Evolutionary conservation across 2,113 vertebrate species (phyloP).

Genomic region (Hemicordylus capensis): DNA sequence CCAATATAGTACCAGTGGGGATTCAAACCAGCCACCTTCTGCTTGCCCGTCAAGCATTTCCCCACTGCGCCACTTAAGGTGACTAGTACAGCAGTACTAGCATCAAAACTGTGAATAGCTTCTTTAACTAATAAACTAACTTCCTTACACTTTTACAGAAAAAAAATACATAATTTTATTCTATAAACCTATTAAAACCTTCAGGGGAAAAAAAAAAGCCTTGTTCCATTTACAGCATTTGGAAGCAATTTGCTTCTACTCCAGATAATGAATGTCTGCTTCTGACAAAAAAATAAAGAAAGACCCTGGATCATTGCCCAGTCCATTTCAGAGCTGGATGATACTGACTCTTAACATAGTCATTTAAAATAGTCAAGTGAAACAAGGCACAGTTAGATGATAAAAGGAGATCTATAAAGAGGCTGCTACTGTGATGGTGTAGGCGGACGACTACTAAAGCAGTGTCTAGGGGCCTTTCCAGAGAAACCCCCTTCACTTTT

Average conservation of each 20-base stretch:
- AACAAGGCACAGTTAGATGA: constrained; percentile 60
- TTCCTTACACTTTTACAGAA: background rate
- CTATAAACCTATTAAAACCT: constrained; percentile 67
- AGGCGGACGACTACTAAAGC: constrained; percentile 40
- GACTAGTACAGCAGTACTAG: background rate
- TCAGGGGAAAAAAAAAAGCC: constrained; percentile 38
- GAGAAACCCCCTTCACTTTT: background rate
- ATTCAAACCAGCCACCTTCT: no score
- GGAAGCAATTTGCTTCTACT: constrained; percentile 69
- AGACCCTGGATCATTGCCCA: constrained; percentile 65
- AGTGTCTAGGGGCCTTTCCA: background rate
- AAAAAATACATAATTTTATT: constrained; percentile 40
- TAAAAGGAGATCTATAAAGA: constrained; percentile 61
- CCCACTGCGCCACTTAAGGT: no score
- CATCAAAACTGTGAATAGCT: constrained; percentile 1
- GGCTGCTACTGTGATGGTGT: constrained; percentile 17
- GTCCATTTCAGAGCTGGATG: constrained; percentile 65
- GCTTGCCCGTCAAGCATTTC: no score
- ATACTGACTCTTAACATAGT: constrained; percentile 52
- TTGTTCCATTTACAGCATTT: constrained; percentile 66
- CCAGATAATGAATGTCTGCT: constrained; percentile 59
- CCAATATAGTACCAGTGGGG: no score
- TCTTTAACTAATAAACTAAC: background rate
- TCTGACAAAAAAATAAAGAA: constrained; percentile 41
- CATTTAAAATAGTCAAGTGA: constrained; percentile 66